Conservation (phyloP, 2,888 invertebrate genomes). For the Eilema sororculum region DNA sequence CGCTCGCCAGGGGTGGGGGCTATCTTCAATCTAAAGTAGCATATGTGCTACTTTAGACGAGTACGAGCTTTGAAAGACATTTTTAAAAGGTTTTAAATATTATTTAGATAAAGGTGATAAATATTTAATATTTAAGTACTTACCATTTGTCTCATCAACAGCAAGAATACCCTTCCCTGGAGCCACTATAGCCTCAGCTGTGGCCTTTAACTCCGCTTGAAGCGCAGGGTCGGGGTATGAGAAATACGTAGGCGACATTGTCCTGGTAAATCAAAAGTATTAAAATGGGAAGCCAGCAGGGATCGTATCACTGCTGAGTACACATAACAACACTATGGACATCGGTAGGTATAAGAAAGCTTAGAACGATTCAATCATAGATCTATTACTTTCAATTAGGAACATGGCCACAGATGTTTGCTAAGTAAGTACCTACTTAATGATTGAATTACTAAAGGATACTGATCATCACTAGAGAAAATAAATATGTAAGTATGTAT, state of each 20-base stretch:
- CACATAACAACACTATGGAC: not conserved
- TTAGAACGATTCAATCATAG: not conserved
- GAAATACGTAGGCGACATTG: conserved; percentile 89
- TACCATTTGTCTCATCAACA: conserved; percentile 96
- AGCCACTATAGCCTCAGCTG: conserved; percentile 94
- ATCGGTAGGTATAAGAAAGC: not conserved
- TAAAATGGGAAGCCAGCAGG: not conserved
- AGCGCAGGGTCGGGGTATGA: conserved; percentile 92
- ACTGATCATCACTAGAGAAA: not conserved
- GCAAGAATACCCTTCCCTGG: conserved; percentile 98
- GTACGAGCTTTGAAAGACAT: no score
- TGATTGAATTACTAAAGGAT: no score
- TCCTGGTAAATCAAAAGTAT: conserved; percentile 54
- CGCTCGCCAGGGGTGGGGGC: no score
- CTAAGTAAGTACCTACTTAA: no score
- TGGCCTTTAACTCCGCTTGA: conserved; percentile 92
- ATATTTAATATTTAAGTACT: no score
- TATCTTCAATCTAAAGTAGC: no score
- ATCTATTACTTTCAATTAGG: not conserved
- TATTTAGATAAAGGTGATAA: no score
- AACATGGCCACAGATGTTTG: not conserved
- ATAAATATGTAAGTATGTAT: no score
- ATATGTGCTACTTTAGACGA: no score
- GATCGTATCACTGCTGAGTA: not conserved
- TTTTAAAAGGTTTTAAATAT: no score